A percentile compares a stretch with the other conserved stretches of the same genome.
Conservation (phyloP, 2,888 invertebrate genomes). For the Disparrhopalites patrizii region DNA sequence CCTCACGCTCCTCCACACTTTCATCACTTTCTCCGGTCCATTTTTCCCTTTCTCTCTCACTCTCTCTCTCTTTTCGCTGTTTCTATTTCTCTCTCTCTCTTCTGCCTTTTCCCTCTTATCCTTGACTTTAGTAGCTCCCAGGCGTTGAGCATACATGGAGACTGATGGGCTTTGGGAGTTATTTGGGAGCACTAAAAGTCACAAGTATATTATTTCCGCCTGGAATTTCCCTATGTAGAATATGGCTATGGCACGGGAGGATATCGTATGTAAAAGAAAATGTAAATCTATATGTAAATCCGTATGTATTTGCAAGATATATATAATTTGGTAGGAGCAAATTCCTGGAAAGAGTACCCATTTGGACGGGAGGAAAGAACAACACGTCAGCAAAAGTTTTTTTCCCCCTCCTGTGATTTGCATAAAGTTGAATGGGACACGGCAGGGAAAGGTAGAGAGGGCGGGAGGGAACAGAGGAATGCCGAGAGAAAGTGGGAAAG, state of each 20-base stretch:
- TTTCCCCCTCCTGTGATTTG: background rate
- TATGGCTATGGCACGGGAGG: background rate
- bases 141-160: too few relatives aligned
- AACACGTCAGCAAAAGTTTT: background rate
- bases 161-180: background rate
- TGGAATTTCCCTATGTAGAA: conserved; percentile 6
- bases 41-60: too few relatives aligned
- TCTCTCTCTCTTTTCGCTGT: too few relatives aligned
- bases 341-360: background rate
- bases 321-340: too few relatives aligned
- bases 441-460: background rate
- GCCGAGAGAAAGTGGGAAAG: background rate
- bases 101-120: too few relatives aligned
- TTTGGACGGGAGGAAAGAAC: background rate
- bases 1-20: too few relatives aligned
- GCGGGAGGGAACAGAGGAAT: background rate
- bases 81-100: too few relatives aligned
- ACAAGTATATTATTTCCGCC: conserved; percentile 1
- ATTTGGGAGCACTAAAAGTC: background rate
- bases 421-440: background rate
- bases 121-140: too few relatives aligned
- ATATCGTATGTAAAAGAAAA: too few relatives aligned
- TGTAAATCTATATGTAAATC: too few relatives aligned
- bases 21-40: too few relatives aligned
- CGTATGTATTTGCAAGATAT: too few relatives aligned